A percentile compares a stretch with the other conserved stretches of the same genome.
Conservation (phyloP, 2,113 vertebrate genomes). For the Prinia subflava region DNA sequence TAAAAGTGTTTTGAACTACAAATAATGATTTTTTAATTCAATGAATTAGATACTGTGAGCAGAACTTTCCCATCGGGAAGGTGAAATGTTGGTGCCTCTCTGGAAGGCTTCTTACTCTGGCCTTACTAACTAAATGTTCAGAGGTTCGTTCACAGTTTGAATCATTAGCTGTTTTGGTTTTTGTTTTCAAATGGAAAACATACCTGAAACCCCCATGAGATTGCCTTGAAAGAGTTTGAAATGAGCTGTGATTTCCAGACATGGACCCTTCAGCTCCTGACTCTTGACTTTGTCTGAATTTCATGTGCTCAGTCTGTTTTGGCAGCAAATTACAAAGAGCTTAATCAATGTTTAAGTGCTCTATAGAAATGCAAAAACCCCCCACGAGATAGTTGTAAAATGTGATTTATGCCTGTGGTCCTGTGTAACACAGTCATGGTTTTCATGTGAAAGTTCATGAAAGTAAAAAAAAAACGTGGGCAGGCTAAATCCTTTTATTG, state of each 20-base stretch:
- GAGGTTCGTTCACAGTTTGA: neutral
- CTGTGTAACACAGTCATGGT: neutral
- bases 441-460: neutral
- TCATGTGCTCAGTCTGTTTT: neutral
- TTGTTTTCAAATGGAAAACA: neutral
- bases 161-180: neutral
- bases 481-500: neutral
- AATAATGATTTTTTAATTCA: neutral
- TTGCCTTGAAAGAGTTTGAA: neutral
- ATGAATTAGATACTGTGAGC: neutral
- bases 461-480: neutral
- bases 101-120: neutral
- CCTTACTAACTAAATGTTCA: neutral
- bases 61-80: accelerated
- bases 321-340: neutral
- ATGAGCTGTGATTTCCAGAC: neutral
- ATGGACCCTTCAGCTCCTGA: neutral
- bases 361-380: neutral
- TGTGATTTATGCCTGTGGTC: neutral
- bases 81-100: neutral
- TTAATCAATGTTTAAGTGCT: neutral
- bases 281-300: neutral
- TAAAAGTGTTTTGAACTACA: neutral
- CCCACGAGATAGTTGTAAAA: neutral
- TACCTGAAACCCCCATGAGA: neutral